phyloP scores from a whole-genome alignment of 1,140 invertebrate species.

The Cherax quadricarinatus region DNA sequence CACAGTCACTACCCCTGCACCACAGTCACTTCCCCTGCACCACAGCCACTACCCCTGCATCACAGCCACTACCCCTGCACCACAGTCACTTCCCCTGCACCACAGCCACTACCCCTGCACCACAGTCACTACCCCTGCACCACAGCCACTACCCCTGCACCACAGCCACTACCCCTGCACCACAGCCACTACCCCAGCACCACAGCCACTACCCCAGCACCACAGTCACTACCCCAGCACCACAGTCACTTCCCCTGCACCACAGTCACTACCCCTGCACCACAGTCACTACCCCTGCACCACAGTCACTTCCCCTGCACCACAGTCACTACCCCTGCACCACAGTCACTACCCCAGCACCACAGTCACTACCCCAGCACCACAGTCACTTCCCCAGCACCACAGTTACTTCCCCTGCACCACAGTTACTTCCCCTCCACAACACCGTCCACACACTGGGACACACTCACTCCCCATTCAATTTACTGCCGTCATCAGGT shows the following conservation, averaged over 20 bases:
- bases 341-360: neutral
- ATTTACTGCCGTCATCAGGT: slow-evolving; percentile 6
- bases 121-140: too few relatives aligned
- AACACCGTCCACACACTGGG: neutral
- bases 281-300: neutral
- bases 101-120: too few relatives aligned
- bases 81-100: too few relatives aligned
- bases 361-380: neutral
- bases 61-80: too few relatives aligned
- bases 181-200: neutral
- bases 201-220: neutral
- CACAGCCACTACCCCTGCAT: too few relatives aligned
- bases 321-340: neutral
- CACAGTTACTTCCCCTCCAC: neutral
- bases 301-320: too few relatives aligned
- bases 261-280: too few relatives aligned
- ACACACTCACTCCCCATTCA: neutral
- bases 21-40: too few relatives aligned
- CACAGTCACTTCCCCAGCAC: neutral
- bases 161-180: neutral
- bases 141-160: too few relatives aligned
- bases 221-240: neutral
- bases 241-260: neutral
- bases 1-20: too few relatives aligned
- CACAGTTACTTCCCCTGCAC: neutral